Evolutionary conservation across 2,888 invertebrate species (phyloP).

Genomic region (Hipparchia sbordonii): DNA sequence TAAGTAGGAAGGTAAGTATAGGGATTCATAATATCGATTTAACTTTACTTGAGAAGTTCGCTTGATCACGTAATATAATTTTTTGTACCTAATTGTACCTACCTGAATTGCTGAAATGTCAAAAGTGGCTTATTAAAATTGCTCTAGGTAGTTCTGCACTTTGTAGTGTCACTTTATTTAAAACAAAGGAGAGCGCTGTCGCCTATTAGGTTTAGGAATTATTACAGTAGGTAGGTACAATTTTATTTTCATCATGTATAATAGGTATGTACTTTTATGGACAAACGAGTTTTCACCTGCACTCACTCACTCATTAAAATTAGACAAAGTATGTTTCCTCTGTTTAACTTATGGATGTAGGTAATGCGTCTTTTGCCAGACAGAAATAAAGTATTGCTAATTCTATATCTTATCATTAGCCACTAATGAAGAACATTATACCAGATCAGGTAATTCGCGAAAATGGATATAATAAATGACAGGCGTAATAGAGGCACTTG

Average conservation of each 20-base stretch:
- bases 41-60: too few species aligned
- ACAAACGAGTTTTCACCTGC: neutral
- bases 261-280: neutral
- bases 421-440: slow-evolving; percentile 41
- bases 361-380: neutral
- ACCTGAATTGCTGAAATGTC: neutral
- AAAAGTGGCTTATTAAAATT: neutral
- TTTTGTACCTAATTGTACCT: too few species aligned
- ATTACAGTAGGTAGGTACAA: neutral
- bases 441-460: slow-evolving; percentile 77
- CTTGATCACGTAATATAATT: too few species aligned
- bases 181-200: neutral
- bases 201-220: neutral
- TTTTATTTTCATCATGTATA: too few species aligned
- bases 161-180: neutral
- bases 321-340: neutral
- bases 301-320: neutral
- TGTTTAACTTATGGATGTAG: too few species aligned
- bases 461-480: slow-evolving; percentile 82
- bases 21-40: too few species aligned
- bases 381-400: neutral
- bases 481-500: slow-evolving; percentile 80
- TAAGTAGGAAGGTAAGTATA: too few species aligned
- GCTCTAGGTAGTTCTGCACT: neutral
- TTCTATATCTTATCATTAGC: slow-evolving; percentile 28